Conservation (phyloP, 2,888 invertebrate species). For the Marronus borbonicus region DNA sequence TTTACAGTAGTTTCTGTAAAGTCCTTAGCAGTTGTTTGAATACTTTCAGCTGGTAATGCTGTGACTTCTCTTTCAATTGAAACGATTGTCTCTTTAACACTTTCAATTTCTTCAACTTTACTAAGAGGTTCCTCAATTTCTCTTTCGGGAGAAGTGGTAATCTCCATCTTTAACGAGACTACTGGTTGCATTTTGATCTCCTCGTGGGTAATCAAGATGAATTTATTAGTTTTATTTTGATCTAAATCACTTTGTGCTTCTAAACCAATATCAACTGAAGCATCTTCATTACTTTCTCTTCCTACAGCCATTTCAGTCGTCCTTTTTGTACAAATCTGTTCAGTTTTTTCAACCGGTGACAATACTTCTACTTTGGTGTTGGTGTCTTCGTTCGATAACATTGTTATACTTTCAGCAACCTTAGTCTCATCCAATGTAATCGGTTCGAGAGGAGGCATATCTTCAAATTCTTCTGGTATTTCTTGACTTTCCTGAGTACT, state of each 20-base stretch:
- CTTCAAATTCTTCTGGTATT: not conserved
- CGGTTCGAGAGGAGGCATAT: not conserved
- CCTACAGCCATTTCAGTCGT: not conserved
- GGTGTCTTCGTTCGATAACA: not conserved
- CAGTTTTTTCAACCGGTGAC: constrained; percentile 9
- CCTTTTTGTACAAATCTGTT: constrained; percentile 1
- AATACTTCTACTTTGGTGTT: constrained; percentile 5
- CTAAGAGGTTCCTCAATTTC: constrained; percentile 48
- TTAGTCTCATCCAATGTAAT: not conserved
- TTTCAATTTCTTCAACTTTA: constrained; percentile 21
- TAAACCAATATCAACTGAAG: not conserved
- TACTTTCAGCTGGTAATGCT: not conserved
- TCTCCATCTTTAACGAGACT: constrained; percentile 77
- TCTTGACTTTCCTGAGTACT: constrained; percentile 18
- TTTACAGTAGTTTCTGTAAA: no score
- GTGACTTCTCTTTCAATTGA: not conserved
- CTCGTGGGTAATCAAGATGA: constrained; percentile 82
- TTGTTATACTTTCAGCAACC: not conserved
- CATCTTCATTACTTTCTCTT: constrained; percentile 9
- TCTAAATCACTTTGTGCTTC: not conserved
- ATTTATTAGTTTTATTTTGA: constrained; percentile 67
- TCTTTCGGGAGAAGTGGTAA: constrained; percentile 62
- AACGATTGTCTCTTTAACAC: not conserved
- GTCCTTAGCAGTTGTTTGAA: no score
- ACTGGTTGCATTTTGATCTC: constrained; percentile 80